Evolutionary conservation across 2,113 vertebrate genomes (phyloP).

Genomic region (Hiodon alosoides): DNA sequence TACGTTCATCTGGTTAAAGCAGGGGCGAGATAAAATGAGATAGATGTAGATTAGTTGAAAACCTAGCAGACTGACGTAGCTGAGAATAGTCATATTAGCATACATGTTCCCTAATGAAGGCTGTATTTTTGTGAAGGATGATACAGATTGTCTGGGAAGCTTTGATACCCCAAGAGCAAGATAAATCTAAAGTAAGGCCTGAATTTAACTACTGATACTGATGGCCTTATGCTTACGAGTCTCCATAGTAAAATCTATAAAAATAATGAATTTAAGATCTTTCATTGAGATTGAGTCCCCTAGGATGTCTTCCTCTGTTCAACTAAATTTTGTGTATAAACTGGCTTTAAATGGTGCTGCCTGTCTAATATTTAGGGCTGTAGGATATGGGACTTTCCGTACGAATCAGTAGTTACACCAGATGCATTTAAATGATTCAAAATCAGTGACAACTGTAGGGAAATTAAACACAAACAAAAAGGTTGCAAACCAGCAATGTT

Average conservation of each 20-base stretch:
- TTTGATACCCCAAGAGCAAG: background rate
- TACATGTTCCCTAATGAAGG: background rate
- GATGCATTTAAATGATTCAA: too few relatives aligned
- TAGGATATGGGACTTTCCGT: too few relatives aligned
- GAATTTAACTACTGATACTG: background rate
- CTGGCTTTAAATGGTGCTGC: too few relatives aligned
- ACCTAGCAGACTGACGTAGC: background rate
- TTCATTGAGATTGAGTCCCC: background rate
- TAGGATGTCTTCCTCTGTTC: too few relatives aligned
- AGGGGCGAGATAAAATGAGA: background rate
- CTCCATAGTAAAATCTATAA: background rate
- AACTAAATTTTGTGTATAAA: too few relatives aligned
- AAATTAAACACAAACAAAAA: too few relatives aligned
- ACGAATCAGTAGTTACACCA: too few relatives aligned
- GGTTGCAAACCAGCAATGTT: too few relatives aligned
- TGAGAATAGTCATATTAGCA: constrained; percentile 6
- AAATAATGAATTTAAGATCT: background rate
- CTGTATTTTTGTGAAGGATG: too few relatives aligned
- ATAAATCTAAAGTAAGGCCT: background rate
- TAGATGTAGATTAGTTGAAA: background rate
- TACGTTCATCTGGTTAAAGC: background rate
- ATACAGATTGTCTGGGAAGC: background rate
- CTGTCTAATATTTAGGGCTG: too few relatives aligned
- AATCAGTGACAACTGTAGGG: too few relatives aligned
- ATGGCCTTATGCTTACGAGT: background rate